Evolutionary conservation across 2,797 vertebrate genomes (phyloP).

Genomic region (Mus spretus): DNA sequence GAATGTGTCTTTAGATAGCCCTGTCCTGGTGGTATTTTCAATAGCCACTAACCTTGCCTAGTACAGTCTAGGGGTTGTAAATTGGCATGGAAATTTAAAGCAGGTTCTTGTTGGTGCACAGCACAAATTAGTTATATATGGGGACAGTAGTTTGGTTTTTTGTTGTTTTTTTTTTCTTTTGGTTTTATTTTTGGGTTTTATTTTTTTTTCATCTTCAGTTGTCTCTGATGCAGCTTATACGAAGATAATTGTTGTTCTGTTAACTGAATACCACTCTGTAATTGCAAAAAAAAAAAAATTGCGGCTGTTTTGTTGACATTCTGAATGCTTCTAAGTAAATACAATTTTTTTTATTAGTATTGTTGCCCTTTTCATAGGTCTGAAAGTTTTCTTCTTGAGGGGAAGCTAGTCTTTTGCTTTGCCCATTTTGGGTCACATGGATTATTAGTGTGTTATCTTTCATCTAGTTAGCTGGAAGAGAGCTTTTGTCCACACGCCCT

Average conservation of each 20-base stretch:
- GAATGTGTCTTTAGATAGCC: conserved; percentile 94
- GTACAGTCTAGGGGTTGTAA: conserved; percentile 94
- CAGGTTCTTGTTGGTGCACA: conserved; percentile 95
- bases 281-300: background rate
- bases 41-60: conserved; percentile 94
- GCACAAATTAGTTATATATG: conserved; percentile 93
- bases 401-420: no score
- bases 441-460: no score
- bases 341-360: background rate
- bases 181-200: no score
- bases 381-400: no score
- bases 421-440: no score
- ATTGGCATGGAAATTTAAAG: conserved; percentile 92
- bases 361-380: conserved; percentile 71
- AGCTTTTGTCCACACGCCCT: no score
- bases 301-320: conserved; percentile 30
- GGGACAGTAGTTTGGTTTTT: conserved; percentile 77
- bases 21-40: conserved; percentile 94
- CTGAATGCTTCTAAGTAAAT: conserved; percentile 37
- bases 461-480: no score
- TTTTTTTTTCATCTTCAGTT: no score
- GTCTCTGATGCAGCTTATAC: no score
- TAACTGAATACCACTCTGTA: background rate
- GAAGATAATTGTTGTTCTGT: no score
- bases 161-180: no score